Conservation (phyloP, 2,797 vertebrate genomes). For the Streptopelia turtur region DNA sequence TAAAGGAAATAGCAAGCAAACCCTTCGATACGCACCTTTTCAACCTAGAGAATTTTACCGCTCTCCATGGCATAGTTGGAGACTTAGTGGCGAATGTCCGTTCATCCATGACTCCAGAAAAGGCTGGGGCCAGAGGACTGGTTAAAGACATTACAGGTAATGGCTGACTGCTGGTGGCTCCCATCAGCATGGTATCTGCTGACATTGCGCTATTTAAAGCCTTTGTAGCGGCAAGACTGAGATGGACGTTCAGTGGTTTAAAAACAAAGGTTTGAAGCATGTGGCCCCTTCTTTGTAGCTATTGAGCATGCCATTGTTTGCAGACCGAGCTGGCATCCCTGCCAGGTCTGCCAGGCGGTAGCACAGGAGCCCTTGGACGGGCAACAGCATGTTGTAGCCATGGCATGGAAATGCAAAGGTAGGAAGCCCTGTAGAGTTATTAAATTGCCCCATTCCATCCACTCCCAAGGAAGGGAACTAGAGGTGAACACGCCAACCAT, state of each 20-base stretch:
- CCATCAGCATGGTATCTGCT: constrained; percentile 54
- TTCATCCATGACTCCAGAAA: constrained; percentile 76
- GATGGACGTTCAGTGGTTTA: constrained; percentile 69
- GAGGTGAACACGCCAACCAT: neutral
- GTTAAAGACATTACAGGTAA: constrained; percentile 90
- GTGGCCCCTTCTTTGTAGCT: neutral
- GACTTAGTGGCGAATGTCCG: constrained; percentile 85
- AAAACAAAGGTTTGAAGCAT: constrained; percentile 76
- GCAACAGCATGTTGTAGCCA: neutral
- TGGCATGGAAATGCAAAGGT: fast-evolving
- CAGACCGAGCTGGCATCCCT: neutral
- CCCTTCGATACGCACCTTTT: constrained; percentile 82
- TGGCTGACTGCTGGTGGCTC: constrained; percentile 68
- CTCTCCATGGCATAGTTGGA: constrained; percentile 84
- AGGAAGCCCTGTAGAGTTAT: neutral
- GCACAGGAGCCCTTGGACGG: neutral
- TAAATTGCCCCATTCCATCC: neutral
- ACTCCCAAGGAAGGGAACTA: neutral
- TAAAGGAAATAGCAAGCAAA: constrained; percentile 85
- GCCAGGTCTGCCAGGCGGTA: neutral
- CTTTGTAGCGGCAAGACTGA: constrained; percentile 37
- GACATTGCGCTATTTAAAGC: constrained; percentile 7
- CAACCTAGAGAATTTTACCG: constrained; percentile 87
- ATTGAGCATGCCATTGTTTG: fast-evolving
- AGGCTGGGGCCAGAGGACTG: constrained; percentile 79